These are phyloP conservation scores for Diglossa cyanea DNA, from an alignment of 2,797 vertebrate genomes.

Conservation along the genomic window DNA sequence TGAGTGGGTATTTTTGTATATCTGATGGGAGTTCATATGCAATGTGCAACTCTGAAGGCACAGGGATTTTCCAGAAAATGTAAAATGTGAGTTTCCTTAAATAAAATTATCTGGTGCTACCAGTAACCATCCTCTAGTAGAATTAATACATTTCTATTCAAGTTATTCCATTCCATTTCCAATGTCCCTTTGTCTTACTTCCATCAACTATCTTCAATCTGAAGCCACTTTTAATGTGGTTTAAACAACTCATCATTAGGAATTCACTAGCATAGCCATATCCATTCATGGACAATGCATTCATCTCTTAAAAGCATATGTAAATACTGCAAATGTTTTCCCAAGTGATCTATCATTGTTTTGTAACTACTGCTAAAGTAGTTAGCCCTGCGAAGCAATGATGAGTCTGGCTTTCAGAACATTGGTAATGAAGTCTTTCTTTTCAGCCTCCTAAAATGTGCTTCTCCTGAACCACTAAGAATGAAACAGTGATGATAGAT, in stretches of 20 bases:
- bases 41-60: not conserved
- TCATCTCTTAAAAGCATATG: not conserved
- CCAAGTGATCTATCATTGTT: not conserved
- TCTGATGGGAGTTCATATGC: not conserved
- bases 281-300: not conserved
- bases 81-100: not conserved
- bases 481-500: not conserved
- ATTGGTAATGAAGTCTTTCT: not conserved
- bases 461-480: not conserved
- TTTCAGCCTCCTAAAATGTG: not conserved
- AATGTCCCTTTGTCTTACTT: not conserved
- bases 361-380: not conserved
- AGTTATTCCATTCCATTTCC: not conserved
- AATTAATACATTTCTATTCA: not conserved
- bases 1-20: accelerated
- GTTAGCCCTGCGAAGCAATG: not conserved
- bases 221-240: not conserved
- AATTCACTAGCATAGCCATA: not conserved
- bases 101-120: not conserved
- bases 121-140: not conserved
- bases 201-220: not conserved
- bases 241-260: not conserved
- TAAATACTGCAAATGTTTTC: not conserved
- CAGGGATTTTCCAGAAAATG: not conserved
- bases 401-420: not conserved